Base-by-base conservation (phyloP, 1,140 invertebrate species). In the Drosophila teissieri region DNA sequence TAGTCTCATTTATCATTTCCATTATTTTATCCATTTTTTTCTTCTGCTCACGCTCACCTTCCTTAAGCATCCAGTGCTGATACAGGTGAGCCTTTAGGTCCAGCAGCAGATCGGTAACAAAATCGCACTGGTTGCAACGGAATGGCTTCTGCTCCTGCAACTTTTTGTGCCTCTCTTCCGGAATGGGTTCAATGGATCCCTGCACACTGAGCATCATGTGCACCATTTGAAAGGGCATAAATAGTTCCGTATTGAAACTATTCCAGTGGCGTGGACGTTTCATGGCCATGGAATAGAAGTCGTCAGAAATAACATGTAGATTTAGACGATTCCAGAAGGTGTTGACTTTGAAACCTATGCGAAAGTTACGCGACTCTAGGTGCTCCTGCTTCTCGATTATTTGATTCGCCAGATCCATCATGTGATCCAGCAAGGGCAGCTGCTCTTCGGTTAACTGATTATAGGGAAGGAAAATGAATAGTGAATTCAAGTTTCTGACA, bases 271-370 rank as follows among this genome's bases (percentile, higher is more conserved):
- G 19, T 0, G 17, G 3, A 7, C 58, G 49, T 7, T 67, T 63
- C 77, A 89, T 58, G 0, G 52, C 63, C 10, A 31, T 22, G 0
- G 84, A 74, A 14, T 74, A 80, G 46, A 89, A 89, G 31, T 89
- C 84, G 15, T 89, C 39, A 0, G 84, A 89, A 8, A 89, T 42
- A 0, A 89, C 85, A 49, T 84, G 85, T 49, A 89, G 53, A n/a
- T 54, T 74, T 0, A 89, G 45, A 2, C 65, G 14, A 15, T 80
- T 54, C 84, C 76, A 80, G 4, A 61, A 78, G 2, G 73, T 22
- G 27, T 75, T 45, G 0, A 58, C 48, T 48, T 89, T 89, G 27
- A 89, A 89, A 19, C 84, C 84, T 24, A 89, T 70, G 7, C 61
- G 53, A 53, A 89, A 89, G 10, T 80, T 49, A 3, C 40, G 73